These are phyloP conservation scores for Percina caprodes DNA, from an alignment of 2,113 vertebrate species.

Conservation along the genomic window DNA sequence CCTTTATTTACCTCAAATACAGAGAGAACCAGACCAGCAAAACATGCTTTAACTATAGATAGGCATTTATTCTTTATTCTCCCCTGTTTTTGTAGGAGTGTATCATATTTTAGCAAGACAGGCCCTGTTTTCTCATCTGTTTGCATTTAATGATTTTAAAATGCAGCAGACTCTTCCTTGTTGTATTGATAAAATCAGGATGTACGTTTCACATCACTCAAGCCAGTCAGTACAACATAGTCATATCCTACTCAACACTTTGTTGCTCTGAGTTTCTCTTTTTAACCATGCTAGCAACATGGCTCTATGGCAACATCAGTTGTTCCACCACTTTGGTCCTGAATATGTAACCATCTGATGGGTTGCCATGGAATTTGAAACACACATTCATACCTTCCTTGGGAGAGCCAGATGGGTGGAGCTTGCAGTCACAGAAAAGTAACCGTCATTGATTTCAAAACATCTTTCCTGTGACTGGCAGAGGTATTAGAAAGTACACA, in stretches of 20 bases:
- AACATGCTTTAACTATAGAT: background rate
- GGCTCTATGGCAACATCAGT: no score
- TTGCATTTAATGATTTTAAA: background rate
- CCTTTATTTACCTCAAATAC: background rate
- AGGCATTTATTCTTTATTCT: background rate
- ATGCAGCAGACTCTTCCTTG: background rate
- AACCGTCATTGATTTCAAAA: background rate
- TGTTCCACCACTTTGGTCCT: background rate
- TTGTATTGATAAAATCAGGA: background rate
- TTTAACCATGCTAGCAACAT: no score
- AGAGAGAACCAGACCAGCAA: background rate
- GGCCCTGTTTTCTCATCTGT: background rate
- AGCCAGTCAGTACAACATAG: background rate
- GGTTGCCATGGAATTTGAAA: background rate
- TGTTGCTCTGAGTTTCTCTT: background rate
- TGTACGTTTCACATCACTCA: background rate
- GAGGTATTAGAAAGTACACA: background rate
- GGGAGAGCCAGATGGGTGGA: background rate
- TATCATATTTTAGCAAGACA: background rate
- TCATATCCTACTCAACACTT: background rate
- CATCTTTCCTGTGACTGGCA: background rate
- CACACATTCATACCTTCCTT: background rate
- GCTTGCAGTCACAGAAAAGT: background rate
- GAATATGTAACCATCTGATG: background rate
- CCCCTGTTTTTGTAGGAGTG: background rate